Conservation (phyloP, 2,888 invertebrate genomes). For the Drosophila rellima region DNA sequence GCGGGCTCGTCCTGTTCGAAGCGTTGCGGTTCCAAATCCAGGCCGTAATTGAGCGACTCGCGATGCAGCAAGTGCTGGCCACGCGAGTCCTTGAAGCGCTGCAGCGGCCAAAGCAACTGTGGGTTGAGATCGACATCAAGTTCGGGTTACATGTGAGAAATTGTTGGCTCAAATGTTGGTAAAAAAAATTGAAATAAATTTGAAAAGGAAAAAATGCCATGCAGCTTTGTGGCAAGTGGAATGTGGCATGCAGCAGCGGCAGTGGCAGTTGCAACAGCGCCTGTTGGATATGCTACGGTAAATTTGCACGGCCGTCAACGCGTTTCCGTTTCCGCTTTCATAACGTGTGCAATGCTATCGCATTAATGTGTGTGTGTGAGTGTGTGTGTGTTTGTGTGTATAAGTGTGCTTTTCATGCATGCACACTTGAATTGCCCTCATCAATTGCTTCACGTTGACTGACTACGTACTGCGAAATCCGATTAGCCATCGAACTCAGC, state of each 20-base stretch:
- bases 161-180: conserved; percentile 32
- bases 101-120: conserved; percentile 94
- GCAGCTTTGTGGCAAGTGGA: conserved; percentile 26
- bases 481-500: conserved; percentile 69
- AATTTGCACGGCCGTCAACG: conserved; percentile 49
- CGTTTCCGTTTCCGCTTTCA: conserved; percentile 68
- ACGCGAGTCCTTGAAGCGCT: conserved; percentile 90
- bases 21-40: conserved; percentile 83
- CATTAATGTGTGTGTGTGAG: conserved; percentile 4
- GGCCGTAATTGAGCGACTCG: conserved; percentile 85
- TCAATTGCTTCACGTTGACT: conserved; percentile 78
- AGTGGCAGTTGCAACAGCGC: conserved; percentile 12
- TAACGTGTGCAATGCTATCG: conserved; percentile 38
- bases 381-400: conserved; percentile 17
- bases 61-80: conserved; percentile 89
- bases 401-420: conserved; percentile 58
- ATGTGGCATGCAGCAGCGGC: conserved; percentile 5
- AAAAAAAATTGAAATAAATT: conserved; percentile 25
- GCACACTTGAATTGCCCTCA: conserved; percentile 76
- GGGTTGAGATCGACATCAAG: conserved; percentile 34
- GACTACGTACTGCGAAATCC: conserved; percentile 73
- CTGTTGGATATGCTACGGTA: conserved; percentile 52
- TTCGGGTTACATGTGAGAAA: conserved; percentile 23
- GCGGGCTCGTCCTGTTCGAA: conserved; percentile 83
- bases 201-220: conserved; percentile 1